Evolutionary conservation across 2,888 invertebrate species (phyloP).

Genomic region (Orthosia incerta): DNA sequence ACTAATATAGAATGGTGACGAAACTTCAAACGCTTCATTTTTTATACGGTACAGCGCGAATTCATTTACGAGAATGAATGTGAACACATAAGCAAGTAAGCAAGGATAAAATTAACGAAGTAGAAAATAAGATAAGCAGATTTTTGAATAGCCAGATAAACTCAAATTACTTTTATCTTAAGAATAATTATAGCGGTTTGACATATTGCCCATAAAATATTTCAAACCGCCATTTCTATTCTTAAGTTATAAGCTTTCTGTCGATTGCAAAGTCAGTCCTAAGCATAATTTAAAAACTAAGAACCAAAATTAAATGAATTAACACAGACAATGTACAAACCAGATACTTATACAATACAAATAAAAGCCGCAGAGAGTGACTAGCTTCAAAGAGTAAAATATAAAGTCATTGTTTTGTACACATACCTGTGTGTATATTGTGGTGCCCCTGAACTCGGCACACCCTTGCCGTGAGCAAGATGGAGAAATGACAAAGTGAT

Average conservation of each 20-base stretch:
- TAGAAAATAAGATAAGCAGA: not conserved
- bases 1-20: conserved; percentile 28
- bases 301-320: not conserved
- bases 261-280: not conserved
- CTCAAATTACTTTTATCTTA: no score
- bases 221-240: no score
- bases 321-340: not conserved
- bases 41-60: not conserved
- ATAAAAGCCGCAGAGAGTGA: not conserved
- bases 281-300: not conserved
- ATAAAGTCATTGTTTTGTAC: not conserved
- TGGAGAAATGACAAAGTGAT: not conserved
- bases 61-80: conserved; percentile 3
- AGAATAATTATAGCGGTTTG: no score
- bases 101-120: not conserved
- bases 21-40: conserved; percentile 5
- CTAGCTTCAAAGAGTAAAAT: not conserved
- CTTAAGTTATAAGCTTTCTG: no score
- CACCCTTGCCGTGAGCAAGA: conserved; percentile 13
- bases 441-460: conserved; percentile 29
- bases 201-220: no score
- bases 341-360: conserved; percentile 4
- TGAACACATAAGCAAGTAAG: not conserved
- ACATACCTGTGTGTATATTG: conserved; percentile 1
- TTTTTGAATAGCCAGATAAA: no score